Evolutionary conservation across 2,113 vertebrate genomes (phyloP).

Genomic region (Crotalus helleri): DNA sequence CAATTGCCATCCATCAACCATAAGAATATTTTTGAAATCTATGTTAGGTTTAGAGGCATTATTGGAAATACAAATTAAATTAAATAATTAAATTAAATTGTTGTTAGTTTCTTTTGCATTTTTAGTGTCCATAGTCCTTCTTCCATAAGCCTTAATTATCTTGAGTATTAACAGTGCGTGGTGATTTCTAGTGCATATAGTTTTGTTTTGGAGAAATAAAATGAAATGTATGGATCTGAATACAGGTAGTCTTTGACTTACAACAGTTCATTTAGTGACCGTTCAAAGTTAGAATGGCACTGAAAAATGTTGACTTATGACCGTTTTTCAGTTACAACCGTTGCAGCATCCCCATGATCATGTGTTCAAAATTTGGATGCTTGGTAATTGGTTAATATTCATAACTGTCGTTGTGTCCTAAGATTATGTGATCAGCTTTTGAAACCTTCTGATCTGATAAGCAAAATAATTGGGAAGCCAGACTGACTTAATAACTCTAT

Average conservation of each 20-base stretch:
- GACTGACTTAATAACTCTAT: too few species aligned
- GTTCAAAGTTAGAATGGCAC: neutral
- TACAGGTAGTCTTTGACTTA: neutral
- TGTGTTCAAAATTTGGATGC: neutral
- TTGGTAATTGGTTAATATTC: neutral
- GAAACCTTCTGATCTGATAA: neutral
- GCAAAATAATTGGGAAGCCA: neutral
- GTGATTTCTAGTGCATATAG: neutral
- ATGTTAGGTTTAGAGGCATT: neutral
- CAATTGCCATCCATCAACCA: neutral
- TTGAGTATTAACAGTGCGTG: neutral
- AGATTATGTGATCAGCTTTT: neutral
- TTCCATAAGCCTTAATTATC: neutral
- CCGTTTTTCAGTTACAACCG: neutral
- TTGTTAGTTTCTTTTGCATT: neutral
- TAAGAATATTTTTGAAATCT: neutral
- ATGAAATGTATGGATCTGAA: neutral
- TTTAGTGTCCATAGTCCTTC: neutral
- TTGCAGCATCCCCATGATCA: neutral
- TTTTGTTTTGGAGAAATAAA: slow-evolving; percentile 1
- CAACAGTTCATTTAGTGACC: neutral
- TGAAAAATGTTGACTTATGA: neutral
- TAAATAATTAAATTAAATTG: neutral
- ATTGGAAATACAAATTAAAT: neutral
- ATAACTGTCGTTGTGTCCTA: neutral